A percentile compares a stretch with the other conserved stretches of the same genome.
Conservation (phyloP, 2,797 vertebrate genomes). For the Chelidonichthys spinosus region DNA sequence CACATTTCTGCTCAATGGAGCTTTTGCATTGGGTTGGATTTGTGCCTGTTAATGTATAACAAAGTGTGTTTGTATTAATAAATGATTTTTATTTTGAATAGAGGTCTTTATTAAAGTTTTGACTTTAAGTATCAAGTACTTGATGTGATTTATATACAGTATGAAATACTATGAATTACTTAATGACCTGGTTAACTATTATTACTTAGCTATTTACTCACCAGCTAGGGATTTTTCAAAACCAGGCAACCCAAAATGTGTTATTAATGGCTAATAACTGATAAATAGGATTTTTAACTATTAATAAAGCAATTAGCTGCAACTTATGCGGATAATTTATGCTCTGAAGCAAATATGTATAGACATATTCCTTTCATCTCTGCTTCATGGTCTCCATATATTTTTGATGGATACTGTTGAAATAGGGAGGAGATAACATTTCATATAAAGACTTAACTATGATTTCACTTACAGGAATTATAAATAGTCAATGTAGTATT, state of each 20-base stretch:
- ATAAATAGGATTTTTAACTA: not conserved
- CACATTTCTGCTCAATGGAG: slow-evolving; percentile 65
- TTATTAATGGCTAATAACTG: not conserved
- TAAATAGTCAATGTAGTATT: not conserved
- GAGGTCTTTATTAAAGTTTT: slow-evolving; percentile 23
- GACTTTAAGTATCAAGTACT: not conserved
- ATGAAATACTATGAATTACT: not conserved
- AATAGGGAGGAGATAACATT: not conserved
- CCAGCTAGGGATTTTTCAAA: not conserved
- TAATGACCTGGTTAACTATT: not conserved
- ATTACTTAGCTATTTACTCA: not conserved
- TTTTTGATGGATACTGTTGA: not conserved
- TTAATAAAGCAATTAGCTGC: not conserved
- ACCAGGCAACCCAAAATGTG: not conserved
- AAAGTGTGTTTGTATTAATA: slow-evolving; percentile 83
- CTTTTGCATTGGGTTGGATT: slow-evolving; percentile 59
- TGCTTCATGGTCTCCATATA: not conserved
- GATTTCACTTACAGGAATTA: not conserved
- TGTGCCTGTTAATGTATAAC: slow-evolving; percentile 75
- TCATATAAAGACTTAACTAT: not conserved
- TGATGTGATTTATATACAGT: not conserved
- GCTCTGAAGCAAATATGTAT: too few relatives aligned
- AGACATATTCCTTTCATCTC: too few relatives aligned
- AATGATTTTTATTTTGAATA: slow-evolving; percentile 83
- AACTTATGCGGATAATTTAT: not conserved